Evolutionary conservation across 2,113 vertebrate species (phyloP).

Genomic region (Meleagris gallopavo): DNA sequence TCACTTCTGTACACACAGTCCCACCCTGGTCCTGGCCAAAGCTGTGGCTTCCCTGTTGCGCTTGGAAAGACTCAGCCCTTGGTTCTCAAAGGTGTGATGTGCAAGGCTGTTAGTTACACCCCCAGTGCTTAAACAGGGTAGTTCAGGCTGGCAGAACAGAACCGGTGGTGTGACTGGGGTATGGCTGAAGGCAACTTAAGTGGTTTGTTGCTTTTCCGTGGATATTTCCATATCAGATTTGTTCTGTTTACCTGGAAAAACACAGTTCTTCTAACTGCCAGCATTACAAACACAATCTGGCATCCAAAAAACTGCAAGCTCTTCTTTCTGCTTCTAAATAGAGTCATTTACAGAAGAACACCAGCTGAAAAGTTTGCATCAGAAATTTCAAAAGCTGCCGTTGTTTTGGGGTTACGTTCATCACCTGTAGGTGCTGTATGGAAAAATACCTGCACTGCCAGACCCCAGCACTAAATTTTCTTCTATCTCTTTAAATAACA

Average conservation of each 20-base stretch:
- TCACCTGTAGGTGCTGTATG: background rate
- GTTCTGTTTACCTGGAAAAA: conserved; percentile 26
- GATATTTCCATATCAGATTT: background rate
- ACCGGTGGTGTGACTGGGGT: background rate
- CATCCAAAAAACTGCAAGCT: background rate
- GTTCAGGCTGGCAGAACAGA: background rate
- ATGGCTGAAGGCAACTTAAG: background rate
- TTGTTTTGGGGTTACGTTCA: background rate
- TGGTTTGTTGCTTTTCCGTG: background rate
- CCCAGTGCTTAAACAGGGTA: background rate
- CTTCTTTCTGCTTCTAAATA: conserved; percentile 16
- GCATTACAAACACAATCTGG: background rate
- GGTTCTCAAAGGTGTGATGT: background rate
- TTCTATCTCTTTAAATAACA: background rate
- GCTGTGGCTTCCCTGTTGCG: background rate
- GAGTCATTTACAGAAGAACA: background rate
- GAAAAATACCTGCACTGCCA: background rate
- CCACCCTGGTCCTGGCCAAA: background rate
- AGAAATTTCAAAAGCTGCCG: background rate
- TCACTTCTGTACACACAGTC: background rate
- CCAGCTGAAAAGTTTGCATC: background rate
- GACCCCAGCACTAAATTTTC: background rate
- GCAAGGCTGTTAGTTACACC: background rate
- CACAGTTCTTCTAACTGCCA: background rate
- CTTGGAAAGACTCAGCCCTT: background rate